Conservation (phyloP, 92 coral and sea anemone species). For the Hydrozoanthus gracilis region DNA sequence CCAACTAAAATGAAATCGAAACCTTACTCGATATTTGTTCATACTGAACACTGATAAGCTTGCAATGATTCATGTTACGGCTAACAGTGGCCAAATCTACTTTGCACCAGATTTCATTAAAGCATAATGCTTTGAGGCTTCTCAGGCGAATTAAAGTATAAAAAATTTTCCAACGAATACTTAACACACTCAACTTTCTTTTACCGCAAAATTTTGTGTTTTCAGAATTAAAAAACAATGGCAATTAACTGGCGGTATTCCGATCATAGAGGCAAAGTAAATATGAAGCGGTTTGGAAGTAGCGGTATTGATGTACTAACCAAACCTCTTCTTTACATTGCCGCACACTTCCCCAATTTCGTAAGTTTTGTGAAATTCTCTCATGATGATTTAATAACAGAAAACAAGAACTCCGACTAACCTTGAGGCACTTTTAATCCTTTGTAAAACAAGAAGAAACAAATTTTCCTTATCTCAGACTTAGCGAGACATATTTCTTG, state of each 20-base stretch:
- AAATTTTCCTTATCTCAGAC: slow-evolving; percentile 8
- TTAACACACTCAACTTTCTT: background rate
- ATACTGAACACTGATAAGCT: background rate
- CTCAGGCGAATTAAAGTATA: background rate
- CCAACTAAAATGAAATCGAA: background rate
- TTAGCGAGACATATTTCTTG: background rate
- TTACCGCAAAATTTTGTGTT: background rate
- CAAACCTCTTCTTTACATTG: too few relatives aligned
- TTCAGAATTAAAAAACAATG: background rate
- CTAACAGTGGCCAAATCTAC: background rate
- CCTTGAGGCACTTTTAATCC: background rate
- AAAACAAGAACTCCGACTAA: background rate
- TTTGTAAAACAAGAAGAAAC: slow-evolving; percentile 26
- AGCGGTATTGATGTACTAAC: too few relatives aligned
- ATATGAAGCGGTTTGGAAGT: too few relatives aligned
- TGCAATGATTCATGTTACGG: background rate
- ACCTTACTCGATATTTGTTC: background rate
- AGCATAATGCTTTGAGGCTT: background rate
- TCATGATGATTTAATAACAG: background rate
- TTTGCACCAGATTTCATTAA: background rate
- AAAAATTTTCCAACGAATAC: background rate
- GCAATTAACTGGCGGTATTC: background rate
- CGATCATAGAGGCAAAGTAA: background rate
- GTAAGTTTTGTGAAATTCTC: background rate
- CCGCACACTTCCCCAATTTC: too few relatives aligned